phyloP scores from a whole-genome alignment of 2,113 vertebrate genomes.

The Platichthys flesus region DNA sequence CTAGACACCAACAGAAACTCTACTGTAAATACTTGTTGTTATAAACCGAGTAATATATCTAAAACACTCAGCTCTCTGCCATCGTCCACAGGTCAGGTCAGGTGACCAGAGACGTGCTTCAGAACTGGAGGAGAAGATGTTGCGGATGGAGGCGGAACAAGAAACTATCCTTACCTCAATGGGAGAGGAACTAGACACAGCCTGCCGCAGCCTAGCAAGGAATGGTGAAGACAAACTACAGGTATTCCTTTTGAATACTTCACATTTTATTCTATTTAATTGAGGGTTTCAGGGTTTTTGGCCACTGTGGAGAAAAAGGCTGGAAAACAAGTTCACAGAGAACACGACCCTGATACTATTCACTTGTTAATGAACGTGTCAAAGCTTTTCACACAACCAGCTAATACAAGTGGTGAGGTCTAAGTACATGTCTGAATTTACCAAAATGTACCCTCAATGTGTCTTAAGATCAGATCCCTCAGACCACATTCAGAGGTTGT shows the following conservation, averaged over 20 bases:
- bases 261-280: neutral
- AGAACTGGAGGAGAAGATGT: constrained; percentile 84
- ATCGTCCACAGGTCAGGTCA: constrained; percentile 56
- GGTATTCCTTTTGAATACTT: constrained; percentile 76
- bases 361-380: neutral
- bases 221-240: constrained; percentile 89
- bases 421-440: no score
- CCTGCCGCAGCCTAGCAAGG: constrained; percentile 85
- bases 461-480: no score
- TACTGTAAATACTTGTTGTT: neutral
- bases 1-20: neutral
- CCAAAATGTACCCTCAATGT: no score
- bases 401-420: neutral
- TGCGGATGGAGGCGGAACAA: constrained; percentile 85
- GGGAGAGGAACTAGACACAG: constrained; percentile 89
- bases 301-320: no score
- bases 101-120: constrained; percentile 80
- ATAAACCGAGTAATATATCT: neutral
- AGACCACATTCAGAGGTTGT: no score
- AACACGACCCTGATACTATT: neutral
- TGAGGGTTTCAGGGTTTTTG: neutral
- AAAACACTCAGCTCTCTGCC: neutral
- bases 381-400: neutral
- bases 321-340: neutral
- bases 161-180: constrained; percentile 86